Evolutionary conservation across 2,797 vertebrate genomes (phyloP), one percentile per base, ranked within the genome.

Genomic region (Sciurus carolinensis): DNA sequence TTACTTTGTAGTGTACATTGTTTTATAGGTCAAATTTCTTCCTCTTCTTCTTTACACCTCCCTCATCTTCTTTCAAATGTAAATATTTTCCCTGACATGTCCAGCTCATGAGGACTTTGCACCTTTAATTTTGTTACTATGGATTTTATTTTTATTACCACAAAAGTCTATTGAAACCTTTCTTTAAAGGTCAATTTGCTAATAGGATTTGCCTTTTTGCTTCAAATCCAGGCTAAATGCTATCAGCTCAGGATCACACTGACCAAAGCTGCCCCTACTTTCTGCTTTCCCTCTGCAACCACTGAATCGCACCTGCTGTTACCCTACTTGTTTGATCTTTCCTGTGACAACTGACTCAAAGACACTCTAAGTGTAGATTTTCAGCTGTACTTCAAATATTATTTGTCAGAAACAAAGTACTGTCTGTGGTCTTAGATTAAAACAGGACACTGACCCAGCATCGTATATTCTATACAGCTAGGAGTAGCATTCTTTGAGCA

Each of bases 41-140:
- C 24, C 52, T 24, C 22, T 67, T 89, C 69, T 17, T 81, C 73
- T 26, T n/a, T 26, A 75, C 0, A 47, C 24, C 4, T 72, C 24
- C n/a, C 47, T 81, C 50, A 52, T 42, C 39, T 84, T 47, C 54
- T 85, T 87, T 30, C 44, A 79, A 86, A 92, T n/a, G 4, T 50
- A 89, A 92, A 87, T 7, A 54, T 8, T 47, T 89, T 89, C 76
- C 88, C 64, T 54, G 36, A 33, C 5, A 42, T 9, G 5, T 39
- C 47, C 28, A 39, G 54, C 12, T 57, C 67, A 85, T n/a, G 57
- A 80, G 8, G 69, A 81, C 57, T 90, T 33, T 69, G 39, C 73
- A 64, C 39, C 73, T 94, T 80, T 90, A 73, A 88, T 75, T 85
- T 28, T 87, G n/a, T 82, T 95, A 90, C 28, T 77, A 90, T 54